Percentiles rank a stretch among this genome's conserved stretches.
These are phyloP conservation scores for Atrina japonica DNA, from an alignment of 2,888 invertebrate genomes.

Conservation along the genomic window DNA sequence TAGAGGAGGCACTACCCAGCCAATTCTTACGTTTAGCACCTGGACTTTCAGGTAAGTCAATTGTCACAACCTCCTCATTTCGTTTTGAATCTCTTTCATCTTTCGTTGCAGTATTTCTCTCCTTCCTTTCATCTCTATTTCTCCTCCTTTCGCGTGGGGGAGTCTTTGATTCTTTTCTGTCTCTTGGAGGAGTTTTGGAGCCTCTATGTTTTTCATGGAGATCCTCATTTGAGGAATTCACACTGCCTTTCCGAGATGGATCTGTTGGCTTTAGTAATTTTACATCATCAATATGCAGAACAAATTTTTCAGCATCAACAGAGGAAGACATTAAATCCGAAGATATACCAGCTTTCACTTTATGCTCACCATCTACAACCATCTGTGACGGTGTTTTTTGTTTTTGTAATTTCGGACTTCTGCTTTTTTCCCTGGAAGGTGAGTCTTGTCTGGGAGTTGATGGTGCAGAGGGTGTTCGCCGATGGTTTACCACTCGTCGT, in stretches of 20 bases:
- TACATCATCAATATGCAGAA: conserved; percentile 39
- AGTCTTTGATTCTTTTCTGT: conserved; percentile 52
- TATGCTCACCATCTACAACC: conserved; percentile 21
- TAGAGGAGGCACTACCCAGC: conserved; percentile 47
- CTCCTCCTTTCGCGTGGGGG: conserved; percentile 35
- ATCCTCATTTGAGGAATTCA: conserved; percentile 44
- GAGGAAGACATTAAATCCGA: conserved; percentile 16
- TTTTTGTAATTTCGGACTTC: conserved; percentile 19
- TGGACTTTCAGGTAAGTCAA: conserved; percentile 61
- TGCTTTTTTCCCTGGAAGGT: conserved; percentile 17
- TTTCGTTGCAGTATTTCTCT: not conserved
- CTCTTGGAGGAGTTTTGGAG: conserved; percentile 63
- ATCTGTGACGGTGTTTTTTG: conserved; percentile 44
- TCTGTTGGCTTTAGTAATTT: conserved; percentile 32
- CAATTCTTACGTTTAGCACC: conserved; percentile 59
- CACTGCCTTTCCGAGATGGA: conserved; percentile 10
- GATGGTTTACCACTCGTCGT: conserved; percentile 65
- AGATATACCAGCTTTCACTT: conserved; percentile 20
- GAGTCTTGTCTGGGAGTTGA: conserved; percentile 66
- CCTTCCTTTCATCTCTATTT: not conserved
- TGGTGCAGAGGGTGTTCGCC: conserved; percentile 72
- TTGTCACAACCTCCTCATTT: conserved; percentile 44
- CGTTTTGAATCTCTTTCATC: conserved; percentile 1
- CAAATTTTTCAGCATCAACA: conserved; percentile 39
- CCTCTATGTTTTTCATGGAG: conserved; percentile 59